Conservation (phyloP, 2,797 vertebrate genomes). For the Antrozous pallidus region DNA sequence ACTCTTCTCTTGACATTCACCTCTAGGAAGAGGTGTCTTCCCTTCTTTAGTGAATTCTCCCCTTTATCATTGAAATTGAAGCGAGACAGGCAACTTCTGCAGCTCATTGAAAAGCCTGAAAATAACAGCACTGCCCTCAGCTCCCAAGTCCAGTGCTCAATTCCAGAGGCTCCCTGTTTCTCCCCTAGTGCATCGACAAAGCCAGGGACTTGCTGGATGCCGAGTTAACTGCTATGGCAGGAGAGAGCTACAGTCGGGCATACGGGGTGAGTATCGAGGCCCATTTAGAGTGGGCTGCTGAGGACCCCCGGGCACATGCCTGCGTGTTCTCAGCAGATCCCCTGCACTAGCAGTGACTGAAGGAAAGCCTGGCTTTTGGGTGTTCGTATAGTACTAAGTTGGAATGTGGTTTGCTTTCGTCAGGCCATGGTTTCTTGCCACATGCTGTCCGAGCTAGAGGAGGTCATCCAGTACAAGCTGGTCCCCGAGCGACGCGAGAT, state of each 20-base stretch:
- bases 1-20: not conserved
- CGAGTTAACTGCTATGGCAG: constrained; percentile 98
- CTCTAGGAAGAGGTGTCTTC: not conserved
- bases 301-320: not conserved
- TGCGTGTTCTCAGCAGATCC: not conserved
- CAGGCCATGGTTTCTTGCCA: constrained; percentile 99
- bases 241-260: constrained; percentile 98
- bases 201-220: constrained; percentile 97
- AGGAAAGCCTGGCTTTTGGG: constrained; percentile 33
- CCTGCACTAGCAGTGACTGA: constrained; percentile 40
- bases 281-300: not conserved
- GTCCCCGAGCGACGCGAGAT: constrained; percentile 98
- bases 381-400: constrained; percentile 67
- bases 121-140: not conserved
- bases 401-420: constrained; percentile 80
- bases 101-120: not conserved
- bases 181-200: constrained; percentile 95
- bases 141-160: not conserved
- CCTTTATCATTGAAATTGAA: not conserved
- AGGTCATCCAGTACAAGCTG: constrained; percentile 99
- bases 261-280: constrained; percentile 90
- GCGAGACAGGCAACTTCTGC: not conserved
- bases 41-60: not conserved
- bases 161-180: not conserved
- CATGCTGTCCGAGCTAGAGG: constrained; percentile 98